phyloP scores from a whole-genome alignment of 1,140 invertebrate species.

The Phortica variegata region DNA sequence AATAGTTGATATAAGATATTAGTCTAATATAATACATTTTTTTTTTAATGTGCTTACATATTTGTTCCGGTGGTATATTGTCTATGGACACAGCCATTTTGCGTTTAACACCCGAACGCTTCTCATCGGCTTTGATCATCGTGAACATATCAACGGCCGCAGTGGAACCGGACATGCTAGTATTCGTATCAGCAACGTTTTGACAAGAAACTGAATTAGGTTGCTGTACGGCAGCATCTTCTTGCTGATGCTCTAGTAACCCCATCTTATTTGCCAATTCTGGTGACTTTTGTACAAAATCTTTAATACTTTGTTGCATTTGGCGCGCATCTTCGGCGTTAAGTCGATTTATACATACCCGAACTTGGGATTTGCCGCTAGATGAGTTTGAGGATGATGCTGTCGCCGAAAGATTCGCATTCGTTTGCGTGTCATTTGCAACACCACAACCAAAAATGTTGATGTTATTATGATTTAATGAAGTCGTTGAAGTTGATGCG shows the following conservation, averaged over 20 bases:
- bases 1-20: neutral
- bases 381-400: slow-evolving; percentile 56
- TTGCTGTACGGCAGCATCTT: slow-evolving; percentile 10
- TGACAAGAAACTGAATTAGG: neutral
- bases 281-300: slow-evolving; percentile 65
- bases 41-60: slow-evolving; percentile 33
- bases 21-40: slow-evolving; percentile 1
- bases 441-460: slow-evolving; percentile 13
- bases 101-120: slow-evolving; percentile 30
- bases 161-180: neutral
- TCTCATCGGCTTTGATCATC: slow-evolving; percentile 49
- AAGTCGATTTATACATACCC: slow-evolving; percentile 65
- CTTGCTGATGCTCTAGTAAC: slow-evolving; percentile 31
- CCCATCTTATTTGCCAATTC: slow-evolving; percentile 63
- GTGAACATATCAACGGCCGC: slow-evolving; percentile 40
- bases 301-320: slow-evolving; percentile 65
- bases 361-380: slow-evolving; percentile 50
- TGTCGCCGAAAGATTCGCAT: slow-evolving; percentile 59
- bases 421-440: slow-evolving; percentile 57
- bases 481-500: slow-evolving; percentile 2
- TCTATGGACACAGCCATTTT: slow-evolving; percentile 37
- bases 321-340: slow-evolving; percentile 62
- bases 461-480: slow-evolving; percentile 1
- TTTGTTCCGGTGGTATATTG: slow-evolving; percentile 52
- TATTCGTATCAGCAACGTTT: neutral